Base-by-base conservation (phyloP, 2,888 invertebrate species). In the Muscina levida region DNA sequence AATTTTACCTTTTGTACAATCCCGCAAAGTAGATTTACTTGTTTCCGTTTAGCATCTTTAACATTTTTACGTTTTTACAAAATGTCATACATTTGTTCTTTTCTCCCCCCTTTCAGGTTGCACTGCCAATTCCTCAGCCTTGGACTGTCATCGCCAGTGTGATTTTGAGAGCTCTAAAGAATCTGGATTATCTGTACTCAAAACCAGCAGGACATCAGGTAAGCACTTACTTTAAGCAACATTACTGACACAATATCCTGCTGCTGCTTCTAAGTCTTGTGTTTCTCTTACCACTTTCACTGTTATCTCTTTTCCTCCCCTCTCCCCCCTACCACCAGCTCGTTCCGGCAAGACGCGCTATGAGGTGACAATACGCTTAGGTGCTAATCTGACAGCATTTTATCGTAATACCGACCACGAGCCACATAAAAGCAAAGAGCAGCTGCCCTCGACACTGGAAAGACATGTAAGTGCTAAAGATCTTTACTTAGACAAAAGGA, bases 301-400 rank as follows among this genome's bases (percentile, higher is more conserved):
- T 37, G 10, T 37, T n/a, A 19, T 48, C 48, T 48, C 8, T 44
- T 8, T n/a, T 11, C 44, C 2, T 44, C n/a, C 44, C 48, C 17
- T 48, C 46, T 22, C 24, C 53, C 13, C 8, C 15, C 24, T 53
- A 1, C 24, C 3, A n/a, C 15, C 17, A 88, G 90, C 86, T 75
- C 89, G 90, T 65, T 88, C 85, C 24, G 90, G 89, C 22, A 90
- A 90, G 81, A 90, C 89, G 2, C 86, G 90, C 65, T 90, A 88
- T 56, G 90, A 90, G 84, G 90, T 90, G 39, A 90, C 90, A 70
- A 89, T 90, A 85, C 86, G 90, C 11, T 86, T 90, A 53, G 90
- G 90, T n/a, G 88, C 88, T 65, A 90, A 90, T 83, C 83, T 90
- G 5, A 90, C 89, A 46, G 87, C 87, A n/a, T 88, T 86, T 66